phyloP scores from a whole-genome alignment of 2,113 vertebrate genomes.

The Myrmecophaga tridactyla region DNA sequence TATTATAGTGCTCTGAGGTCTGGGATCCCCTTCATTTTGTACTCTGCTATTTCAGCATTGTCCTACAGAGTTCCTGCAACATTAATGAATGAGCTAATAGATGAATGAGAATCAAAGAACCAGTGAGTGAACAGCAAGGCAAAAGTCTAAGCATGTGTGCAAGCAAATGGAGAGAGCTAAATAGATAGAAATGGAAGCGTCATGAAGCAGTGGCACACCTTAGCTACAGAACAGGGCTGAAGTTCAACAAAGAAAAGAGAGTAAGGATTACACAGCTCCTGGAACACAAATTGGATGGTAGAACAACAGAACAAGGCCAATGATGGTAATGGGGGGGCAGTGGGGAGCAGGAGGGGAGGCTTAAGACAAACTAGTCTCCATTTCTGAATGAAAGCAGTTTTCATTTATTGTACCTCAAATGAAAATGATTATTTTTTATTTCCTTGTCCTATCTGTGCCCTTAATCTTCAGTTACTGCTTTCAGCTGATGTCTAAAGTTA shows the following conservation, averaged over 20 bases:
- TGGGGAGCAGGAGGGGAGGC: not conserved
- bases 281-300: not conserved
- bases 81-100: not conserved
- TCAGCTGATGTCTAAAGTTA: not conserved
- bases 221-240: no score
- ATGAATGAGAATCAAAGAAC: not conserved
- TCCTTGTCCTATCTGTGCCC: not conserved
- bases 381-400: not conserved
- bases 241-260: not conserved
- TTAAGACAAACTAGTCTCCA: not conserved
- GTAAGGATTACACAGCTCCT: no score
- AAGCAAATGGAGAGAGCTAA: no score
- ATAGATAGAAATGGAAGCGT: not conserved
- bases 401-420: not conserved
- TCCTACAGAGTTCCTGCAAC: not conserved
- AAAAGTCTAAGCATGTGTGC: not conserved
- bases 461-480: not conserved
- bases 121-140: not conserved
- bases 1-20: not conserved
- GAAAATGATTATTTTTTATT: not conserved
- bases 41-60: not conserved
- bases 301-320: no score
- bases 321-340: not conserved
- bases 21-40: not conserved
- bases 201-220: not conserved